Percentiles rank a stretch among this genome's conserved stretches.
These are phyloP conservation scores for Pseudanteris insignis DNA, from an alignment of 2,888 invertebrate genomes.

Conservation along the genomic window DNA sequence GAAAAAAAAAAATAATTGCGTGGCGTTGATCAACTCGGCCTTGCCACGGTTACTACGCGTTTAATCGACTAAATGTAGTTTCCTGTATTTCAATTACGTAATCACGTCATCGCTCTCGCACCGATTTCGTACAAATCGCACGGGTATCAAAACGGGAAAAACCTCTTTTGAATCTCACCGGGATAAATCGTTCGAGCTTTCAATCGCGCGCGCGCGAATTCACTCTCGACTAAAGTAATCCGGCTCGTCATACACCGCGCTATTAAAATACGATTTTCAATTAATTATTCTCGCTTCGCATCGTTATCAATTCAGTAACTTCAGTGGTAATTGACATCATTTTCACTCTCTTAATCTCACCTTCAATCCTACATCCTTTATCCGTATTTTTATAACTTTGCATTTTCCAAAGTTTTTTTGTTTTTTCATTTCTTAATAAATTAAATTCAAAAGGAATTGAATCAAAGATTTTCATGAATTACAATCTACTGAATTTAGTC, in stretches of 20 bases:
- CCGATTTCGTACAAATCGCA: constrained; percentile 28
- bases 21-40: constrained; percentile 34
- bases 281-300: constrained; percentile 2
- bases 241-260: neutral
- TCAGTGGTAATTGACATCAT: no score
- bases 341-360: no score
- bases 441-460: no score
- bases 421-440: no score
- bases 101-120: constrained; percentile 13
- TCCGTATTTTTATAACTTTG: no score
- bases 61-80: constrained; percentile 42
- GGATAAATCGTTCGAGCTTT: constrained; percentile 17
- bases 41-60: constrained; percentile 27
- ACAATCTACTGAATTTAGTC: no score
- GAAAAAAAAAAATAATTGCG: constrained; percentile 37
- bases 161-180: constrained; percentile 29
- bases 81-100: constrained; percentile 32
- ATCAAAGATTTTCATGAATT: no score
- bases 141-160: constrained; percentile 22
- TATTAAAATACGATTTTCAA: constrained; percentile 5
- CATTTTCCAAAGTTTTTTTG: no score
- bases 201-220: no score
- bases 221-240: no score
- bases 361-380: no score
- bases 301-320: no score